Evolutionary conservation across 1,140 invertebrate genomes (phyloP).

Genomic region (Pristionchus pacificus): DNA sequence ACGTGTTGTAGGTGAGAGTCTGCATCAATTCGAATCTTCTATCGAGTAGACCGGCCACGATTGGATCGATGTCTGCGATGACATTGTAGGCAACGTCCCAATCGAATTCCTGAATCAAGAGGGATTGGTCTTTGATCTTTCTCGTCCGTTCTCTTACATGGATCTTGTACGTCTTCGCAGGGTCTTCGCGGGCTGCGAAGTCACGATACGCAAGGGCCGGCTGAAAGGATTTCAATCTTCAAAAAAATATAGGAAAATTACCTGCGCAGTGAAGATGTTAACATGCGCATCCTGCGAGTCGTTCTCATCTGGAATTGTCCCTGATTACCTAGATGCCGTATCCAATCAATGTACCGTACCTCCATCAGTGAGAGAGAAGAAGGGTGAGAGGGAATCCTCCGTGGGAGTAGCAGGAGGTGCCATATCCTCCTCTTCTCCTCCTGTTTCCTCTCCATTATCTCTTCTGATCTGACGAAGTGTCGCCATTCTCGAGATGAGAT

Average conservation of each 20-base stretch:
- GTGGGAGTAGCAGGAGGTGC: too few relatives aligned
- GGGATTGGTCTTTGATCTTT: slow-evolving; percentile 3
- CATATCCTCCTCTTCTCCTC: too few relatives aligned
- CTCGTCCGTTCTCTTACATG: slow-evolving; percentile 12
- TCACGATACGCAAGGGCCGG: slow-evolving; percentile 14
- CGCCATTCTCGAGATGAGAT: too few relatives aligned
- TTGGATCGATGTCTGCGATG: slow-evolving; percentile 1
- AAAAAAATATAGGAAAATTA: too few relatives aligned
- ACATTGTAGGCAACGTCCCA: slow-evolving; percentile 17
- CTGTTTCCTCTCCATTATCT: too few relatives aligned
- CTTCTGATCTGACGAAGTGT: too few relatives aligned
- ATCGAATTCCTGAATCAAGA: slow-evolving; percentile 13
- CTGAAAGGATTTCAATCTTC: too few relatives aligned
- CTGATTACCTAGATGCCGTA: too few relatives aligned
- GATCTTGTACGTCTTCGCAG: slow-evolving; percentile 4
- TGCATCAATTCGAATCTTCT: slow-evolving; percentile 5
- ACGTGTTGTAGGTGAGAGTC: not conserved
- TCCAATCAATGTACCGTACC: too few relatives aligned
- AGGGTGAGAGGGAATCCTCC: too few relatives aligned
- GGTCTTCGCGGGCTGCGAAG: slow-evolving; percentile 21
- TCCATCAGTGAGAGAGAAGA: too few relatives aligned
- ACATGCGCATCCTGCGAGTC: not conserved
- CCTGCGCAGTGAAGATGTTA: slow-evolving; percentile 5
- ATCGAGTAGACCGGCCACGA: slow-evolving; percentile 5
- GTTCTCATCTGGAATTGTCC: not conserved